Conservation (phyloP, 2,888 invertebrate species). For the Coecobrya sp. region DNA sequence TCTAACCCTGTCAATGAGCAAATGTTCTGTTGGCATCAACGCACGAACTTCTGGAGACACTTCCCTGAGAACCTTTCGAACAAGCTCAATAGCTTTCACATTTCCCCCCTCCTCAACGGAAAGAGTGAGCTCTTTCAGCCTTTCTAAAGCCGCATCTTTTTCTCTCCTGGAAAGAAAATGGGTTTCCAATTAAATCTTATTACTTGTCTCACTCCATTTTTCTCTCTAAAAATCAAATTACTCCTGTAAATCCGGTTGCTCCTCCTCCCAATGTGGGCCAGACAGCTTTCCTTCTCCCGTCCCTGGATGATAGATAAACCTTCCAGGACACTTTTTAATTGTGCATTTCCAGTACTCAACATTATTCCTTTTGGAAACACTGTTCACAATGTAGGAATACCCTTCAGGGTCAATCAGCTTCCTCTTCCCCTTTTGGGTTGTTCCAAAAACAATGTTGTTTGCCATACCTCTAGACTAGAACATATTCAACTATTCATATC, state of each 20-base stretch:
- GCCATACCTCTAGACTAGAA: not conserved
- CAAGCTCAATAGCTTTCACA: constrained; percentile 45
- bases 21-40: constrained; percentile 35
- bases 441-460: not conserved
- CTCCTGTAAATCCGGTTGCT: not conserved
- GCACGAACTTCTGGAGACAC: constrained; percentile 34
- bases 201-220: too few species aligned
- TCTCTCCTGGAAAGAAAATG: too few species aligned
- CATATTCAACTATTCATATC: not conserved
- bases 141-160: constrained; percentile 62
- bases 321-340: not conserved
- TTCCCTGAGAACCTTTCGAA: constrained; percentile 50
- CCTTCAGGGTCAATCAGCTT: constrained; percentile 32
- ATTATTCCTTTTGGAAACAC: not conserved
- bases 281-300: constrained; percentile 26
- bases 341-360: constrained; percentile 45
- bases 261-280: not conserved
- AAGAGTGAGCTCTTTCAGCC: constrained; percentile 32
- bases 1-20: constrained; percentile 10
- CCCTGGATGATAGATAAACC: constrained; percentile 10
- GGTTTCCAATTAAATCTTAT: too few species aligned
- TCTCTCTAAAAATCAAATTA: too few species aligned
- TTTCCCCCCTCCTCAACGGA: constrained; percentile 29
- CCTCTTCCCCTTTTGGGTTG: constrained; percentile 7
- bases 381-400: constrained; percentile 8